phyloP scores from a whole-genome alignment of 2,113 vertebrate genomes.

The Otolemur garnettii region DNA sequence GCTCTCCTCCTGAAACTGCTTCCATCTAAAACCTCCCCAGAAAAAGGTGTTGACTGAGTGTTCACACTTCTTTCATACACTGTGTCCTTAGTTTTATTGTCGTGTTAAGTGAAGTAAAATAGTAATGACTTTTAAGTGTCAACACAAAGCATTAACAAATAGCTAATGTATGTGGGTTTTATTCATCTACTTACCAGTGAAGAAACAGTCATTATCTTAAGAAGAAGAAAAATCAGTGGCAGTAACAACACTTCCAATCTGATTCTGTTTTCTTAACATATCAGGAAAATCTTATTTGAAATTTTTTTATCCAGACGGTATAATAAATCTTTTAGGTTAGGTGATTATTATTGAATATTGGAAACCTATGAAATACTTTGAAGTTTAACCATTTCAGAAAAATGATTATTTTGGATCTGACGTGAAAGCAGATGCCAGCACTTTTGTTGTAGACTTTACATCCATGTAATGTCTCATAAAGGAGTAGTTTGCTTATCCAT shows the following conservation, averaged over 20 bases:
- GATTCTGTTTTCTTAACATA: not conserved
- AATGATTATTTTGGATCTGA: slow-evolving; percentile 31
- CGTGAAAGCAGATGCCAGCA: not conserved
- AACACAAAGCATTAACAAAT: slow-evolving; percentile 8
- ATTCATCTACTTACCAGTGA: slow-evolving; percentile 13
- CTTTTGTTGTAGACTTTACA: not conserved
- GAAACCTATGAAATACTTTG: slow-evolving; percentile 21
- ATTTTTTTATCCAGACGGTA: not conserved
- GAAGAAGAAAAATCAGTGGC: not conserved
- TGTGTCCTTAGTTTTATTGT: not conserved
- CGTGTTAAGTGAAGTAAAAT: slow-evolving; percentile 19
- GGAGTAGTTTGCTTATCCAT: not conserved
- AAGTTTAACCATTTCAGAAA: slow-evolving; percentile 6
- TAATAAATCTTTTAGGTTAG: not conserved
- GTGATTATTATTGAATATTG: not conserved
- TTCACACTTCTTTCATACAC: not conserved
- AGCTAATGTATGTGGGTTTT: not conserved
- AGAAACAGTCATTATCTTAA: slow-evolving; percentile 13
- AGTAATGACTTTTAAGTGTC: not conserved
- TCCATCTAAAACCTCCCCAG: not conserved
- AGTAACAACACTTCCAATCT: not conserved
- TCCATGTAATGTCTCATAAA: not conserved
- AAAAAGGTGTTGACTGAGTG: not conserved
- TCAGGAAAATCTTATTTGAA: not conserved
- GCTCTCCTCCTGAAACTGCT: not conserved